Conservation (phyloP, 2,888 invertebrate genomes). For the Rotaria socialis region DNA sequence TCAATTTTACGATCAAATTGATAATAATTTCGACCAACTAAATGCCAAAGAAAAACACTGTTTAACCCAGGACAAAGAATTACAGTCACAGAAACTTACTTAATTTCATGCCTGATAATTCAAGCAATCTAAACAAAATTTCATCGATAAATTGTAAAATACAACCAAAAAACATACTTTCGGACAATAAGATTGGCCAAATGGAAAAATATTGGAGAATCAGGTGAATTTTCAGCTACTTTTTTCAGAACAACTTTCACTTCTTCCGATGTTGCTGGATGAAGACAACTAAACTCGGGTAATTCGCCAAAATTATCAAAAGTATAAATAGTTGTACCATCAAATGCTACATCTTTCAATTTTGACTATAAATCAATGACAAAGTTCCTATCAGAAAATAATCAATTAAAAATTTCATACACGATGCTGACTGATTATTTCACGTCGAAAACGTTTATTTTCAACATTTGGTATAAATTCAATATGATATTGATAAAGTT, state of each 20-base stretch:
- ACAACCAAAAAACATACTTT: neutral
- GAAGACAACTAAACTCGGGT: neutral
- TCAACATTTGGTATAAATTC: constrained; percentile 54
- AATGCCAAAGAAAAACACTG: neutral
- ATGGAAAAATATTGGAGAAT: neutral
- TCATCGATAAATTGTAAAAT: no score
- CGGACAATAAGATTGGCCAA: constrained; percentile 23
- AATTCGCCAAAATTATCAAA: neutral
- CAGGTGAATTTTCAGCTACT: neutral
- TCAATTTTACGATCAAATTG: constrained; percentile 28
- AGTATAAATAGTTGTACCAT: constrained; percentile 38
- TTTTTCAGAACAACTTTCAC: neutral
- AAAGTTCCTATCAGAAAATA: constrained; percentile 46
- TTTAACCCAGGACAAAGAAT: neutral
- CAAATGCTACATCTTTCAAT: constrained; percentile 49
- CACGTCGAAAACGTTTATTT: constrained; percentile 51
- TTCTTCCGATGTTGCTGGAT: neutral
- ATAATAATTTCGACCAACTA: constrained; percentile 11
- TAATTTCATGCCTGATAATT: constrained; percentile 22
- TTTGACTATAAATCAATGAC: constrained; percentile 48
- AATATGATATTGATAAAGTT: constrained; percentile 56
- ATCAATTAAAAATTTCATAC: neutral
- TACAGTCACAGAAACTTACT: neutral
- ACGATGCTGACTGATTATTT: constrained; percentile 50
- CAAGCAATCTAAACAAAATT: neutral